Evolutionary conservation across 2,113 vertebrate species (phyloP).

Genomic region (Hypocryptadius cinnamomeus): DNA sequence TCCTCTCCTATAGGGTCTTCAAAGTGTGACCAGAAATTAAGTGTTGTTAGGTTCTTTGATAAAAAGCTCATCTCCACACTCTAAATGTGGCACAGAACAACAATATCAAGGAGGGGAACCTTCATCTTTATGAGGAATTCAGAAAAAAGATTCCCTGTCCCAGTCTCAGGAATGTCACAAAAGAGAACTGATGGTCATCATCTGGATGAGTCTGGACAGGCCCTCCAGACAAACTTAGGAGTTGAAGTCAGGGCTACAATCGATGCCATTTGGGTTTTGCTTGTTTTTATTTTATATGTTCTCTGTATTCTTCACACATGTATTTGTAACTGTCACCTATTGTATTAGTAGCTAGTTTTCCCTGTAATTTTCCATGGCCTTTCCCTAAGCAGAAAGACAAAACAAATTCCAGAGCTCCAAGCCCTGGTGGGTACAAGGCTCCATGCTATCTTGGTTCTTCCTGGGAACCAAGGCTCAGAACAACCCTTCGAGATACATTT

Average conservation of each 20-base stretch:
- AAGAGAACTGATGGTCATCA: not conserved
- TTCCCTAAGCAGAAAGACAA: not conserved
- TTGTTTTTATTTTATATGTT: not conserved
- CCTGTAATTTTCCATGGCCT: not conserved
- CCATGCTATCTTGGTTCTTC: not conserved
- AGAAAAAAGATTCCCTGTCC: not conserved
- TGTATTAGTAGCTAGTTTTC: not conserved
- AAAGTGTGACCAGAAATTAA: not conserved
- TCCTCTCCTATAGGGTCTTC: not conserved
- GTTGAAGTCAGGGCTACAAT: not conserved
- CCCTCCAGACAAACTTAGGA: not conserved
- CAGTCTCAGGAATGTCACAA: not conserved
- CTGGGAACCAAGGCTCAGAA: not conserved
- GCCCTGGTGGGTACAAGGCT: not conserved
- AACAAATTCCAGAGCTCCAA: not conserved
- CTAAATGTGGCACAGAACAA: not conserved
- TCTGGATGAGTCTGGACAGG: not conserved
- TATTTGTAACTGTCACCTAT: not conserved
- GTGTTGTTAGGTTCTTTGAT: not conserved
- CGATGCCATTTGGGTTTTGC: not conserved
- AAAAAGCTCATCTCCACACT: not conserved
- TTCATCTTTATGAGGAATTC: not conserved
- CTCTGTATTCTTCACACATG: not conserved
- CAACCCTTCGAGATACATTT: not conserved
- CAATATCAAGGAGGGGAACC: not conserved